phyloP scores from a whole-genome alignment of 64 coral and sea anemone genomes.

The Catalaphyllia jardinei region DNA sequence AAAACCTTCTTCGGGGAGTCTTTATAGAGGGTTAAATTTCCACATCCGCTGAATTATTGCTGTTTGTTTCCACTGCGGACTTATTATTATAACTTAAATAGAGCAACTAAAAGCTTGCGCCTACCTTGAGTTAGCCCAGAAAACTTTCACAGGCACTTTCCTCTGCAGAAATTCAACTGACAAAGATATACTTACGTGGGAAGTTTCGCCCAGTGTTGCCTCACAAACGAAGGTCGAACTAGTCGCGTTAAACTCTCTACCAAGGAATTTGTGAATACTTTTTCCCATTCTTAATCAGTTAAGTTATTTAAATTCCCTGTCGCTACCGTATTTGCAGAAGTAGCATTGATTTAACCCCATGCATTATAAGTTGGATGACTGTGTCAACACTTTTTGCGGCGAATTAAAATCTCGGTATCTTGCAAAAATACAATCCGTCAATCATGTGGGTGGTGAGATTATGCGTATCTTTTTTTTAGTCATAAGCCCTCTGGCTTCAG shows the following conservation, averaged over 20 bases:
- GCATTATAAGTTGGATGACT: not conserved
- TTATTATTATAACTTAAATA: no score
- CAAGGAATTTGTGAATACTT: conserved; percentile 15
- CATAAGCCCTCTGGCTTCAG: no score
- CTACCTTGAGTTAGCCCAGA: no score
- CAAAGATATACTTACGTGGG: not conserved
- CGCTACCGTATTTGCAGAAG: not conserved
- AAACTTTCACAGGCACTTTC: no score
- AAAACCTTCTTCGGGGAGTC: no score
- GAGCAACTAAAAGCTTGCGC: no score
- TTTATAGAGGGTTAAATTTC: no score
- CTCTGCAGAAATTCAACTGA: no score
- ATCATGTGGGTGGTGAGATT: not conserved
- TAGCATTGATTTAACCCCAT: conserved; percentile 1
- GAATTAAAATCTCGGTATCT: not conserved
- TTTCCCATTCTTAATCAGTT: not conserved
- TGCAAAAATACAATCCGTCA: not conserved
- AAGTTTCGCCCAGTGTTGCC: not conserved
- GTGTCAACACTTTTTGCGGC: not conserved
- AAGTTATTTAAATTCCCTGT: not conserved
- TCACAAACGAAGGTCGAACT: not conserved
- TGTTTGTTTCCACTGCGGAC: no score
- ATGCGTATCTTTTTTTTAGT: not conserved
- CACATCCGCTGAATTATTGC: no score
- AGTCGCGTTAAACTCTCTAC: not conserved